phyloP scores from a whole-genome alignment of 2,888 invertebrate genomes.

The Apotomis betuletana region DNA sequence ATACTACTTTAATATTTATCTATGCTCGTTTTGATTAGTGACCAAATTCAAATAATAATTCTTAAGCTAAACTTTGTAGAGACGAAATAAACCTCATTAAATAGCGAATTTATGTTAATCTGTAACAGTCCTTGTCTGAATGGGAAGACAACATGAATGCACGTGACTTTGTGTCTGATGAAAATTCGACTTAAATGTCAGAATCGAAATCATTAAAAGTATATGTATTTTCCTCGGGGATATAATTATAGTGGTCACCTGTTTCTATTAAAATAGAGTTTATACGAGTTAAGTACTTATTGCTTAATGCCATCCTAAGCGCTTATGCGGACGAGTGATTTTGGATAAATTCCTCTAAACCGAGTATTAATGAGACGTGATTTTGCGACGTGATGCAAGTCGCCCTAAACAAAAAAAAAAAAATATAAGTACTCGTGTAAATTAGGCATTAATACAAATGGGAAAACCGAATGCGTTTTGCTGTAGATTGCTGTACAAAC shows the following conservation, averaged over 20 bases:
- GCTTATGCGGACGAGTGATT: too few species aligned
- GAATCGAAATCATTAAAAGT: neutral
- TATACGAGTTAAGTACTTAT: neutral
- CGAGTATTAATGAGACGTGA: too few species aligned
- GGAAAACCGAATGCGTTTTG: too few species aligned
- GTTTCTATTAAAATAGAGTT: neutral
- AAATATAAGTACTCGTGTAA: too few species aligned
- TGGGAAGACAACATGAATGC: too few species aligned
- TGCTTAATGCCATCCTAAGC: neutral
- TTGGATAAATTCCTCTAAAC: too few species aligned
- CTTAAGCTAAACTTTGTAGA: constrained; percentile 1
- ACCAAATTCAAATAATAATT: neutral
- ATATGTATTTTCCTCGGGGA: neutral
- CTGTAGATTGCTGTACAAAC: neutral
- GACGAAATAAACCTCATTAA: constrained; percentile 1
- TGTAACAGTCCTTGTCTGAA: neutral
- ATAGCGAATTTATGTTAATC: constrained; percentile 4
- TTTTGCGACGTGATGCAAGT: too few species aligned
- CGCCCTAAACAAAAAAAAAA: too few species aligned
- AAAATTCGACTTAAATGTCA: too few species aligned
- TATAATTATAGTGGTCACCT: neutral
- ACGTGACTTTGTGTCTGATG: too few species aligned
- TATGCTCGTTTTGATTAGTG: neutral
- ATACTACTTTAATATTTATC: neutral
- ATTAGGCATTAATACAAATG: too few species aligned